Evolutionary conservation across 1,140 invertebrate genomes (phyloP), one percentile per base, ranked within the genome.

Genomic region (Metaphire vulgaris): DNA sequence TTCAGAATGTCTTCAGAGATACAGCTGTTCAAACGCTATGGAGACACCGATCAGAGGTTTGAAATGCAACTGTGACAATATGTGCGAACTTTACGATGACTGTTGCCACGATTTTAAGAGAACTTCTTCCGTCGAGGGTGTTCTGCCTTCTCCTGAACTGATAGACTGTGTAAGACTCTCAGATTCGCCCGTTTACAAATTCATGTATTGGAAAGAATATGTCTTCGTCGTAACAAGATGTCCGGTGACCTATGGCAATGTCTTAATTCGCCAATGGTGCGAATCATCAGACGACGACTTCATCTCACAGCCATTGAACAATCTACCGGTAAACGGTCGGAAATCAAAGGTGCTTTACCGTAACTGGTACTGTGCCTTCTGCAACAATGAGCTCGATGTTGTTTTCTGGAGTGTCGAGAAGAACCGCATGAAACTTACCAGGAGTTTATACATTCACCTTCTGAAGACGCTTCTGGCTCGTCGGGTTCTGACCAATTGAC

Each of bases 321-420:
- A 33, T 12, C 32, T 79, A 15, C 78, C 80, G 2, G 80, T 80
- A 21, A 78, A 75, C 16, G 80, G 80, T n/a, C 65, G 30, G 14
- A 33, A 69, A 15, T 77, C 79, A 1, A 56, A 69, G 14, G n/a
- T 79, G 1, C 34, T 78, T 14, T 80, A 80, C 67, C 67, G 74
- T 26, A 81, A 81, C 78, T n/a, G 72, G 56, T 81, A 79, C 78
- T 81, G 80, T 64, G 76, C 77, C 2, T 56, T 79, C 26, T 81
- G 80, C 56, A 68, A 78, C 75, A 30, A 72, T 56, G 74, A 79
- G 21, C 41, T 21, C 6, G 41, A 56, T 56, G 41, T 56, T 21
- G 41, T 56, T 21, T 56, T 56, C 21, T 56, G 41, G 41, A 56
- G 41, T 12, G 41, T 56, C 6, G 41, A 21, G 21, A 56, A 56